Percentiles rank a stretch among this genome's conserved stretches.
These are phyloP conservation scores for Leptinotarsa texana DNA, from an alignment of 1,140 invertebrate species.

Conservation along the genomic window DNA sequence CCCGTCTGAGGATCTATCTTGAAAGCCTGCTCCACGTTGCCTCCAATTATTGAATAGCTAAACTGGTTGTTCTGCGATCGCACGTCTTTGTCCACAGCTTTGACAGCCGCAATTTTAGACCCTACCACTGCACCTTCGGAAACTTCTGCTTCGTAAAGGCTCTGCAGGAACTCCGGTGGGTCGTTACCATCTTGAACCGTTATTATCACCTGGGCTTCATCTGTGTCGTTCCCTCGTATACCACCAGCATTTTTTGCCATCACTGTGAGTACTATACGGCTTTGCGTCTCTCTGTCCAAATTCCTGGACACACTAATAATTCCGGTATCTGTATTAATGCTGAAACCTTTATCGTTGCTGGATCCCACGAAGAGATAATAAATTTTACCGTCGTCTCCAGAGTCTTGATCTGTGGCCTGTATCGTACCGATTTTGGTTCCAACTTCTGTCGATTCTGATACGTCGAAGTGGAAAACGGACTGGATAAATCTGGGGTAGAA, in stretches of 20 bases:
- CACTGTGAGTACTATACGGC: conserved; percentile 85
- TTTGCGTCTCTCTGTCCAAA: conserved; percentile 89
- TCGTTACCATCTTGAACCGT: conserved; percentile 95
- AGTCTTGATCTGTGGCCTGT: conserved; percentile 88
- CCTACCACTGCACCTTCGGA: conserved; percentile 77
- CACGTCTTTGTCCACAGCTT: conserved; percentile 90
- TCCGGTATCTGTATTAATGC: conserved; percentile 82
- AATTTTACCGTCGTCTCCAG: conserved; percentile 88
- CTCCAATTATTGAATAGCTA: conserved; percentile 85
- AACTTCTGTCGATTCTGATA: conserved; percentile 88
- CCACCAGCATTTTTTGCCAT: conserved; percentile 93
- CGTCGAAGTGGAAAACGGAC: conserved; percentile 89
- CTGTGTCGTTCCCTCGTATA: conserved; percentile 91
- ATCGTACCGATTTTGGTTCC: conserved; percentile 85
- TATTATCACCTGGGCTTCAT: conserved; percentile 91
- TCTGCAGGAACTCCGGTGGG: conserved; percentile 85
- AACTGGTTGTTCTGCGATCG: conserved; percentile 90
- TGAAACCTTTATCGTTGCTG: conserved; percentile 90
- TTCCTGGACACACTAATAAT: conserved; percentile 79
- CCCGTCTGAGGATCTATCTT: conserved; percentile 87
- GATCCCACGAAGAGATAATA: conserved; percentile 92
- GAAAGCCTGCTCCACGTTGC: conserved; percentile 82
- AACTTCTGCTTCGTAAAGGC: conserved; percentile 73
- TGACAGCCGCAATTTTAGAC: conserved; percentile 75
- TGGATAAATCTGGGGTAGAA: conserved; percentile 90